Base-by-base conservation (phyloP, 2,113 vertebrate species). In the Aspiorhynchus laticeps region DNA sequence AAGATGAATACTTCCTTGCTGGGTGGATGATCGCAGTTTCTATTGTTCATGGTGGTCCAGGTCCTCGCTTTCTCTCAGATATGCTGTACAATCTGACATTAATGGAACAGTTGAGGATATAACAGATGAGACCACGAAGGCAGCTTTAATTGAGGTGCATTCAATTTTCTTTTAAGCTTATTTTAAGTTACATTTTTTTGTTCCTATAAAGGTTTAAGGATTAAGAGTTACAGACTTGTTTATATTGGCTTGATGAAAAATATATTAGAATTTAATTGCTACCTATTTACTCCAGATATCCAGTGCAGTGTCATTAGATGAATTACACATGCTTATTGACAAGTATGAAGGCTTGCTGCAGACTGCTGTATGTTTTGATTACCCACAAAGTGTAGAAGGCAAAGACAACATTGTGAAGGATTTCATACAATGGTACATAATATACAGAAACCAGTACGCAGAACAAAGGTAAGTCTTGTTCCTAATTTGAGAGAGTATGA, bases 61-160 rank as follows among this genome's bases (percentile, higher is more conserved):
- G 73, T n/a, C 73, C 73, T 46, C 24, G 73, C 36, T 75, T 75
- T 5, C 38, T 75, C 36, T 75, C 73, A 43, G 24, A 46, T 10
- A 75, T 75, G 21, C 73, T 75, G 38, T 75, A n/a, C 38, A 2
- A 43, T 43, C 24, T 63, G 71, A 43, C 21, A 43, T 75, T n/a
- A 12, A 43, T 75, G 71, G 71, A 75, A 75, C 71, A 75, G 24
- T 41, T 43, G 38, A 75, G 4, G 71, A 74, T 74, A 11, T 74
- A 74, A 74, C 36, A 41, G 71, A 75, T 75, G 38, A 75, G 38
- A 75, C 21, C 38, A 75, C 43, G 71, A 75, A 43, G 38, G 24
- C 24, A 43, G 71, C 38, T 12, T 75, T 75, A n/a, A 3, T 75
- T 43, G 71, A 43, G 71, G 71, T 74, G 11, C 71, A 43, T 36